Conservation (phyloP, 2,113 vertebrate species). For the Dendropsophus ebraccatus region DNA sequence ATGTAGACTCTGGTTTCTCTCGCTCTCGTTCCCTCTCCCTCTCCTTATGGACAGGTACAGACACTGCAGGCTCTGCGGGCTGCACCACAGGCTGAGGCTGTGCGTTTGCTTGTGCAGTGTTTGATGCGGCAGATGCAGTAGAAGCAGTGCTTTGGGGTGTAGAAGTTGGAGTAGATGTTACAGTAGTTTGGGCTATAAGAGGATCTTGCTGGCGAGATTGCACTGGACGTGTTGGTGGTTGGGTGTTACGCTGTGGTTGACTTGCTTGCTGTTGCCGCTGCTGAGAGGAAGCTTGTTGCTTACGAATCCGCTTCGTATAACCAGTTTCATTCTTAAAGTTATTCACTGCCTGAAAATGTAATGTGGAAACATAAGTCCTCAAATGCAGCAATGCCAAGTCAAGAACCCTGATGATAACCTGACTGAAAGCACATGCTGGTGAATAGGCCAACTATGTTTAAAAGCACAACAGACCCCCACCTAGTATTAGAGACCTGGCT, state of each 20-base stretch:
- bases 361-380: not conserved
- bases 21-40: not conserved
- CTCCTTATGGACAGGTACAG: conserved; percentile 74
- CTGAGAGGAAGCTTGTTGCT: conserved; percentile 72
- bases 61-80: conserved; percentile 67
- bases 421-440: not conserved
- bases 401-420: not conserved
- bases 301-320: conserved; percentile 77
- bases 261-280: conserved; percentile 65
- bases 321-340: conserved; percentile 93
- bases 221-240: conserved; percentile 70
- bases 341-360: conserved; percentile 84
- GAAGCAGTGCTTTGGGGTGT: conserved; percentile 62
- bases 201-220: conserved; percentile 86
- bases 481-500: no score
- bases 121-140: conserved; percentile 61
- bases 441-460: no score
- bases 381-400: not conserved
- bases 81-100: conserved; percentile 62
- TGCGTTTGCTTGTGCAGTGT: conserved; percentile 65
- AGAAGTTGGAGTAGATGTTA: conserved; percentile 64
- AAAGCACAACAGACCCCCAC: no score
- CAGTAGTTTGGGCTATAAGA: conserved; percentile 74
- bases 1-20: conserved; percentile 77
- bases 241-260: conserved; percentile 72